phyloP scores from a whole-genome alignment of 2,888 invertebrate genomes.

The Stenodema calcarata region DNA sequence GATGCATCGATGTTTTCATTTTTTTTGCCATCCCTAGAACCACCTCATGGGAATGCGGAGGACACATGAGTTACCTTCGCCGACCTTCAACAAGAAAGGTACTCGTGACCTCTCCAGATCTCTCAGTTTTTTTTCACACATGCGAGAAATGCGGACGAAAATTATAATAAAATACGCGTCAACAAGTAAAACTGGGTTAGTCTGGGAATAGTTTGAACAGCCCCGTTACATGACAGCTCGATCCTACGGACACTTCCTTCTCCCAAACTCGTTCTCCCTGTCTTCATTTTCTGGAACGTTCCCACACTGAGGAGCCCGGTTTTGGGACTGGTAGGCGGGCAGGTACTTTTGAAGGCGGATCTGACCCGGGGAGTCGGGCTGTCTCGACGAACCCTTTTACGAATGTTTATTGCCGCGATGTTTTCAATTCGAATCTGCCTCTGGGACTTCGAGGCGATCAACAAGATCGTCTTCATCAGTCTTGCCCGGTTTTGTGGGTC shows the following conservation, averaged over 20 bases:
- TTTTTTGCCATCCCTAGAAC: too few relatives aligned
- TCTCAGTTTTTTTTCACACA: neutral
- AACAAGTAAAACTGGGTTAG: neutral
- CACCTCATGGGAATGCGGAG: too few relatives aligned
- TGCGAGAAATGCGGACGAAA: neutral
- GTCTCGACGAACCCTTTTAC: neutral
- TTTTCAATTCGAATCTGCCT: neutral
- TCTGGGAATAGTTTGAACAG: neutral
- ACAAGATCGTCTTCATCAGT: neutral
- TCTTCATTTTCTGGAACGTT: conserved; percentile 20
- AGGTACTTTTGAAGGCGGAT: neutral
- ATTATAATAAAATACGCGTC: conserved; percentile 15
- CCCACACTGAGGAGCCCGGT: neutral
- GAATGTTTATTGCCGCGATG: neutral
- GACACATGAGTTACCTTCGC: neutral
- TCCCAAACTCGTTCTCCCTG: conserved; percentile 17
- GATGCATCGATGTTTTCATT: too few relatives aligned
- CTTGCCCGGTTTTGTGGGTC: neutral
- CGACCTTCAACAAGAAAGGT: neutral
- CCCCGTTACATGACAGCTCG: conserved; percentile 31
- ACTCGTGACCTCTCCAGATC: neutral
- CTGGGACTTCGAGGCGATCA: neutral
- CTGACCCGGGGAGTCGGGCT: neutral
- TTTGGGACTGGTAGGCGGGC: neutral
- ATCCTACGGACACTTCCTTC: conserved; percentile 13